Conservation (phyloP, 2,113 vertebrate genomes). For the Sapajus apella region DNA sequence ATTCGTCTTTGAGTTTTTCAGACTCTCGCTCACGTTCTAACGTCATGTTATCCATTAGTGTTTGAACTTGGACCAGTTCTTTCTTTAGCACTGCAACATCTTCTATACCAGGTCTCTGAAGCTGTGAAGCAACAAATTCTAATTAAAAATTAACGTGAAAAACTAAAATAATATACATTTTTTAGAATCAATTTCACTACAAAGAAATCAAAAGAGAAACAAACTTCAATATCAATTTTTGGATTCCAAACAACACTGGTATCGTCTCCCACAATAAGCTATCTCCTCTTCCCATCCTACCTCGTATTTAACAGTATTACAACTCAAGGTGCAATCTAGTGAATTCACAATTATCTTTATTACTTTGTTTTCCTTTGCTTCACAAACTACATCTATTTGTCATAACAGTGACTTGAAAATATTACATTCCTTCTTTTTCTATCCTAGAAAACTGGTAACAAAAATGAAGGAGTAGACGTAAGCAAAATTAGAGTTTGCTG, state of each 20-base stretch:
- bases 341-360: slow-evolving; percentile 22
- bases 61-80: slow-evolving; percentile 98
- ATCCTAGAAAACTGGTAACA: background rate
- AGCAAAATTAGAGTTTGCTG: background rate
- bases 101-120: slow-evolving; percentile 97
- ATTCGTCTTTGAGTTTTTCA: slow-evolving; percentile 92
- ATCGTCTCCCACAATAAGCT: background rate
- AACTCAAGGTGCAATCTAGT: background rate
- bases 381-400: background rate
- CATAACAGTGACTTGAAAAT: background rate
- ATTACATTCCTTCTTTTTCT: background rate
- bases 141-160: slow-evolving; percentile 42
- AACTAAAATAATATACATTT: background rate
- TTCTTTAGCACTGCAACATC: slow-evolving; percentile 97
- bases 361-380: background rate
- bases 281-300: background rate
- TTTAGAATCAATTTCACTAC: slow-evolving; percentile 24
- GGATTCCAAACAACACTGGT: background rate
- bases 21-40: slow-evolving; percentile 94
- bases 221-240: slow-evolving; percentile 38
- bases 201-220: slow-evolving; percentile 46
- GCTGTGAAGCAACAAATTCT: slow-evolving; percentile 83
- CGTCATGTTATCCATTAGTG: slow-evolving; percentile 95
- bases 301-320: background rate
- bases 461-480: background rate